These are phyloP conservation scores for Buteo buteo DNA, from an alignment of 2,113 vertebrate species.

Conservation along the genomic window DNA sequence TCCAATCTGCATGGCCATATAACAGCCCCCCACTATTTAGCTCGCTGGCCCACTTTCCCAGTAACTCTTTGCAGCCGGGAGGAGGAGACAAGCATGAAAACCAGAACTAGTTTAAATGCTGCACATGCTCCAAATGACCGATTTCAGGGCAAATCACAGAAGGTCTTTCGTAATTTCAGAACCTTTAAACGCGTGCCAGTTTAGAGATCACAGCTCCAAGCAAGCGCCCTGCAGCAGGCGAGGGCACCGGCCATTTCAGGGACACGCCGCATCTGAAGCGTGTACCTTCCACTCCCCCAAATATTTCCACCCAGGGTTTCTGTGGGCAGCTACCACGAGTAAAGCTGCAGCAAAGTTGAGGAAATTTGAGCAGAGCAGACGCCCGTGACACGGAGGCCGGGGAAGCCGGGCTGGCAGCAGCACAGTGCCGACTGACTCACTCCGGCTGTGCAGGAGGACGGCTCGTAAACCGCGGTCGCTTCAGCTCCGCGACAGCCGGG, in stretches of 20 bases:
- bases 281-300: neutral
- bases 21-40: neutral
- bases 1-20: fast-evolving
- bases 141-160: neutral
- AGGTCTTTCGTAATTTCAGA: neutral
- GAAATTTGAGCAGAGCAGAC: neutral
- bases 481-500: neutral
- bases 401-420: neutral
- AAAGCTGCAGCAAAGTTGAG: neutral
- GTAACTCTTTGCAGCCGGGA: neutral
- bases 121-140: neutral
- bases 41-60: neutral
- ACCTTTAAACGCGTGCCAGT: neutral
- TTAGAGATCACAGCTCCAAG: neutral
- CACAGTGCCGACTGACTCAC: neutral
- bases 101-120: neutral
- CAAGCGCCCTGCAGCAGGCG: neutral
- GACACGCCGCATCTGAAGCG: fast-evolving
- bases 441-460: neutral
- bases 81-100: neutral
- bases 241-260: neutral
- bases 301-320: neutral
- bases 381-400: neutral
- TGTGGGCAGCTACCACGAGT: neutral
- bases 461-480: neutral